Conservation (phyloP, 2,888 invertebrate genomes). For the Tetrapedia diversipes region DNA sequence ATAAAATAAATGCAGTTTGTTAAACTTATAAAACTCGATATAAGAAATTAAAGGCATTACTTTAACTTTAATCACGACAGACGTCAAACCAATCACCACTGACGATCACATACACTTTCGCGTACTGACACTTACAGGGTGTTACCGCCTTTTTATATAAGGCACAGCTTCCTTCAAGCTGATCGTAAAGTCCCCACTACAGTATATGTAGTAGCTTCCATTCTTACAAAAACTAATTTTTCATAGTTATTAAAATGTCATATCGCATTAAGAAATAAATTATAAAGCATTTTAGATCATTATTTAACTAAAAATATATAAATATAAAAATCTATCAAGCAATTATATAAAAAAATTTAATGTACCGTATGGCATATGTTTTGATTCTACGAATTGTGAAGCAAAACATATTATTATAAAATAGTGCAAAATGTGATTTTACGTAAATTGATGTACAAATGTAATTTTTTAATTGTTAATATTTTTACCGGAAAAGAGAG, state of each 20-base stretch:
- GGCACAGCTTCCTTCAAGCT: constrained; percentile 62
- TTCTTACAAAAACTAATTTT: neutral
- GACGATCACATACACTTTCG: constrained; percentile 35
- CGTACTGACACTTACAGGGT: constrained; percentile 55
- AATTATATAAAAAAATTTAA: too few species aligned
- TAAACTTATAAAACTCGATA: neutral
- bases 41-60: neutral
- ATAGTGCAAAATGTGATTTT: too few species aligned
- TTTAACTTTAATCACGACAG: neutral
- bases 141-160: constrained; percentile 68
- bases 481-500: too few species aligned
- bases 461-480: neutral
- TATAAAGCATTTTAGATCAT: neutral
- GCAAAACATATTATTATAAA: too few species aligned
- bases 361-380: too few species aligned
- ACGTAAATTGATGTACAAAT: neutral
- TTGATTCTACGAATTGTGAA: too few species aligned
- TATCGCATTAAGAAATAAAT: neutral
- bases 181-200: constrained; percentile 68
- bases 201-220: neutral
- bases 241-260: neutral
- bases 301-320: too few species aligned
- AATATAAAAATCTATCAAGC: too few species aligned
- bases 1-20: neutral
- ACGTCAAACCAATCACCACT: constrained; percentile 19